These are phyloP conservation scores for Apis cerana DNA, from an alignment of 1,140 invertebrate species.

Conservation along the genomic window DNA sequence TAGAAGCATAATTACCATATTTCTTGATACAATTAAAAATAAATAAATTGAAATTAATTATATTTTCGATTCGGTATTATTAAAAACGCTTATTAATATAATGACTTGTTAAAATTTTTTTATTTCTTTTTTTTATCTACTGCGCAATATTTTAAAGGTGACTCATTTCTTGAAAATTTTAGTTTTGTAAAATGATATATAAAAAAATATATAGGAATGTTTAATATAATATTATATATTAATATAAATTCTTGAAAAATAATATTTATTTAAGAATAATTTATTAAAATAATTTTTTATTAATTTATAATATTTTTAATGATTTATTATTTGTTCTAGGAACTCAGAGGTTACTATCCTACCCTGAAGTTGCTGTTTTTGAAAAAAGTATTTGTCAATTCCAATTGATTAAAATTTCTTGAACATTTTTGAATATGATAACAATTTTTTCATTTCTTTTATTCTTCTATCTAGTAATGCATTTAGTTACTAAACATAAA, in stretches of 20 bases:
- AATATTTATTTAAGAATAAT: not conserved
- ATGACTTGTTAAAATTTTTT: not conserved
- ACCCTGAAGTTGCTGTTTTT: not conserved
- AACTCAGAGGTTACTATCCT: not conserved
- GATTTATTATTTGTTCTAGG: slow-evolving; percentile 54
- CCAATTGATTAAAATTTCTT: not conserved
- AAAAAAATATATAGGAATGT: not conserved
- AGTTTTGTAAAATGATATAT: not conserved
- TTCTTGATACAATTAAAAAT: too few relatives aligned
- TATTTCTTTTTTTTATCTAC: slow-evolving; percentile 2
- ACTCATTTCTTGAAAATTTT: slow-evolving; percentile 35
- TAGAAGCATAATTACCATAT: too few relatives aligned
- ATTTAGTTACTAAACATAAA: slow-evolving; percentile 58
- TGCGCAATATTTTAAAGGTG: slow-evolving; percentile 32
- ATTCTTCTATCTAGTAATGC: slow-evolving; percentile 55
- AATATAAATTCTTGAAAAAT: not conserved
- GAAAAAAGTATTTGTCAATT: not conserved
- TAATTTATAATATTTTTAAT: not conserved
- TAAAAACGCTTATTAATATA: too few relatives aligned
- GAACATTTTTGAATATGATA: not conserved
- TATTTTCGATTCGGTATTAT: not conserved
- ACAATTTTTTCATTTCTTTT: slow-evolving; percentile 20
- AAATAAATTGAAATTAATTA: not conserved
- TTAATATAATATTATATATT: not conserved
- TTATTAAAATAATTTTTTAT: not conserved